phyloP scores from a whole-genome alignment of 2,797 vertebrate species.

The Notolepis coatsorum region DNA sequence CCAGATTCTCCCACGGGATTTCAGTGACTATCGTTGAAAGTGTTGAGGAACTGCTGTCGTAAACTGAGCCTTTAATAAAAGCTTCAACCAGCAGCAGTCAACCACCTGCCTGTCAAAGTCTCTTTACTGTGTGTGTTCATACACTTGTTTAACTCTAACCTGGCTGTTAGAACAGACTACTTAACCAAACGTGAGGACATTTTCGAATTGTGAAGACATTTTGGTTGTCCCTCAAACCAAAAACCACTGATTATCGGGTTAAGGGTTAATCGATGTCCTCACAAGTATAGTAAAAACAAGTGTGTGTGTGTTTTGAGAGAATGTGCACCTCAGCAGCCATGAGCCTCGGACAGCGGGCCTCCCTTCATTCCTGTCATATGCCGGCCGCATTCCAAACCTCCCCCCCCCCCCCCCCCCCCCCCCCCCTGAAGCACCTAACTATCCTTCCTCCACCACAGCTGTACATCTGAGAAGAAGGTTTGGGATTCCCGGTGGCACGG shows the following conservation, averaged over 20 bases:
- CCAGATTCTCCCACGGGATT: not conserved
- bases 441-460: too few relatives aligned
- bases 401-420: too few relatives aligned
- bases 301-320: not conserved
- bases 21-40: not conserved
- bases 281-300: too few relatives aligned
- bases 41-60: slow-evolving; percentile 16
- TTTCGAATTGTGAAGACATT: not conserved
- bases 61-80: slow-evolving; percentile 26
- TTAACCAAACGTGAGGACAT: not conserved
- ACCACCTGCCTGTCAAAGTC: slow-evolving; percentile 14
- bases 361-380: not conserved
- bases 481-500: too few relatives aligned
- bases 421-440: too few relatives aligned
- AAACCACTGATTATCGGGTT: too few relatives aligned
- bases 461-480: too few relatives aligned
- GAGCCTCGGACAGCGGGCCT: not conserved
- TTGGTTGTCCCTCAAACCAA: too few relatives aligned
- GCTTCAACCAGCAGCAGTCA: slow-evolving; percentile 21
- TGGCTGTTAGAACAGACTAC: too few relatives aligned
- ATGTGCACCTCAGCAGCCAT: not conserved
- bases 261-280: too few relatives aligned
- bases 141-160: too few relatives aligned
- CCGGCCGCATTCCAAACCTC: not conserved
- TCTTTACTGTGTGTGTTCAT: slow-evolving; percentile 2